Percentiles rank a stretch among this genome's conserved stretches.
Evolutionary conservation across 2,113 vertebrate species (phyloP).

Genomic region (Cettia cetti): DNA sequence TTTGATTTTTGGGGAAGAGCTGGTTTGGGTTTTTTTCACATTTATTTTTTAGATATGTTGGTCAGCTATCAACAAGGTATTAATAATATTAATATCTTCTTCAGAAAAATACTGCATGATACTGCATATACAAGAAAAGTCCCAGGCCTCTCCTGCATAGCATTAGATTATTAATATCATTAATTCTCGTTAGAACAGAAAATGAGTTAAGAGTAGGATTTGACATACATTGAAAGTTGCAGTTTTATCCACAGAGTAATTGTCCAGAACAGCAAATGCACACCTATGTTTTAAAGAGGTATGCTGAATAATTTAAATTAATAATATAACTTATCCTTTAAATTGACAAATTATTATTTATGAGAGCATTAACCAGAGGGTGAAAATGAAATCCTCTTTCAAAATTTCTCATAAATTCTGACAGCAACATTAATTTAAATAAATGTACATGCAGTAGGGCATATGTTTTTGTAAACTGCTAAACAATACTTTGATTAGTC

Average conservation of each 20-base stretch:
- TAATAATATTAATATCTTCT: not conserved
- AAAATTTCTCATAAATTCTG: slow-evolving; percentile 42
- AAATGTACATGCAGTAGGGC: slow-evolving; percentile 17
- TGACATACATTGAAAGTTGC: not conserved
- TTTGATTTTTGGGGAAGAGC: not conserved
- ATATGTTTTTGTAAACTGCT: not conserved
- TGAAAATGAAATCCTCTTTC: slow-evolving; percentile 48
- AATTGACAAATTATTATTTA: slow-evolving; percentile 53
- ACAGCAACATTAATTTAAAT: slow-evolving; percentile 51
- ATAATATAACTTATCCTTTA: not conserved
- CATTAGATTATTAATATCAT: not conserved
- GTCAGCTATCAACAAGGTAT: not conserved
- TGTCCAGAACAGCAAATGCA: not conserved
- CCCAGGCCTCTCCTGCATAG: not conserved
- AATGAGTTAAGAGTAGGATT: not conserved
- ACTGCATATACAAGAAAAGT: not conserved
- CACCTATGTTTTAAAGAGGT: not conserved
- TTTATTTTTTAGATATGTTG: not conserved
- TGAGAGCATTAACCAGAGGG: slow-evolving; percentile 33
- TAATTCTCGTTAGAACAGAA: not conserved
- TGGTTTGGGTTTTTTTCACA: not conserved
- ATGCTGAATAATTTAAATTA: not conserved
- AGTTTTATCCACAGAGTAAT: not conserved
- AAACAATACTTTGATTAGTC: slow-evolving; percentile 53
- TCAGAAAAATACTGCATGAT: not conserved